These are phyloP conservation scores for Tenebrosternarchus preto DNA, from an alignment of 2,113 vertebrate genomes.

Conservation along the genomic window DNA sequence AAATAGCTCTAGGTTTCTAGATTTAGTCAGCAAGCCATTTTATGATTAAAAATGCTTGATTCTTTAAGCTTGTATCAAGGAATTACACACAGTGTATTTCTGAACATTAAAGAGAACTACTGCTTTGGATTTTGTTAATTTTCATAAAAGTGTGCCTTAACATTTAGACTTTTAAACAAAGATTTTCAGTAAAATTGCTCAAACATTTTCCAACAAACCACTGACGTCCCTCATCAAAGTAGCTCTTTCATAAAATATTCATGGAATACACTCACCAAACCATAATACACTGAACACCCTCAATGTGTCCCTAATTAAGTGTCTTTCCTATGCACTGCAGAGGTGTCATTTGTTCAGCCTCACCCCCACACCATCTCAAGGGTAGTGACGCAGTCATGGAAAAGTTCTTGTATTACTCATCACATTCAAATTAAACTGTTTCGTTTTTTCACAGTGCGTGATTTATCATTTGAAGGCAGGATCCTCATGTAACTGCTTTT, in stretches of 20 bases:
- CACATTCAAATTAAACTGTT: slow-evolving; percentile 35
- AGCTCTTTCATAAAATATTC: neutral
- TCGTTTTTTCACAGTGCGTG: slow-evolving; percentile 28
- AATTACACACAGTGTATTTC: too few relatives aligned
- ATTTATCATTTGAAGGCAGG: slow-evolving; percentile 13
- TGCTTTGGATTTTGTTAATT: too few relatives aligned
- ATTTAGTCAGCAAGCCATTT: neutral
- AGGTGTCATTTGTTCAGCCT: slow-evolving; percentile 26
- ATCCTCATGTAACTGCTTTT: neutral
- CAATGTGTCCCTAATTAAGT: slow-evolving; percentile 36
- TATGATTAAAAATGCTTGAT: neutral
- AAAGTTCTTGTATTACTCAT: slow-evolving; percentile 45
- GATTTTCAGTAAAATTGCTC: neutral
- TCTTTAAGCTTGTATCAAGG: too few relatives aligned
- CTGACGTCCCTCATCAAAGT: slow-evolving; percentile 13
- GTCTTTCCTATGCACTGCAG: slow-evolving; percentile 37
- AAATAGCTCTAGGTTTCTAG: neutral
- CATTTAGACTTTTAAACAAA: neutral
- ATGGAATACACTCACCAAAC: slow-evolving; percentile 29
- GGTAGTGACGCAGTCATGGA: slow-evolving; percentile 22
- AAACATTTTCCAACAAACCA: neutral
- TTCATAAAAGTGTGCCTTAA: too few relatives aligned
- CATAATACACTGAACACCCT: slow-evolving; percentile 32
- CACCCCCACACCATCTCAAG: slow-evolving; percentile 49
- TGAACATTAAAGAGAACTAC: too few relatives aligned